Base-by-base conservation (phyloP, 2,888 invertebrate genomes). In the Pardosa pseudoannulata region DNA sequence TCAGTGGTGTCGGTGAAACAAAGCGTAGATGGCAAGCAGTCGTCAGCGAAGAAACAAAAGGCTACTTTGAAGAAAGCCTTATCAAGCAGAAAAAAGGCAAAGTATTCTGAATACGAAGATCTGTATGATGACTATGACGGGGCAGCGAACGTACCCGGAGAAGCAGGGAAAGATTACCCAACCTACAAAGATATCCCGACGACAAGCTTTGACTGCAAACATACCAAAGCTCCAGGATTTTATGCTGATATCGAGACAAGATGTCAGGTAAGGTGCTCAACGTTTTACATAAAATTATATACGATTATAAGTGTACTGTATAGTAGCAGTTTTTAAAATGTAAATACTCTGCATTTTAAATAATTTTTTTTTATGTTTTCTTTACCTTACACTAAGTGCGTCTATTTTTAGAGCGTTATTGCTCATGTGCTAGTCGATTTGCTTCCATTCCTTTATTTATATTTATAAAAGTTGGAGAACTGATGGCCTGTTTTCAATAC, bases 191-290 rank as follows among this genome's bases (percentile, higher is more conserved):
- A 79, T 16, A 75, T 86, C 9, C 86, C 86, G 2, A 23, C n/a
- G 11, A 86, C 86, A 6, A 74, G 64, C 28, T 86, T 86, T 36
- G 39, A 86, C 13, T 86, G 86, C 41, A 46, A 46, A 11, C 27
- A 29, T 2, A 27, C 6, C 1, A 68, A 68, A 23, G 1, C 50
- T 7, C 79, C 85, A 11, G 86, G 86, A 5, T 86, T 79, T 32
- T 86, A 86, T 79, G 86, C 86, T 1, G 86, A 86, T 36, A 16
- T 71, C 9, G 79, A 86, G 16, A 50, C 86, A 2, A 75, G 79
- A 16, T 86, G 86, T n/a, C 86, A 86, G 65, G 86, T 86, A 70
- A 64, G 39, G 6, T 31, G 2, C 13, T 23, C 29, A 29, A n/a
- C n/a, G n/a, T n/a, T n/a, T 28, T 23, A 56, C n/a, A 7, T 19